These are phyloP conservation scores for Pseudopleuronectes americanus DNA, from an alignment of 2,797 vertebrate species.

Conservation along the genomic window DNA sequence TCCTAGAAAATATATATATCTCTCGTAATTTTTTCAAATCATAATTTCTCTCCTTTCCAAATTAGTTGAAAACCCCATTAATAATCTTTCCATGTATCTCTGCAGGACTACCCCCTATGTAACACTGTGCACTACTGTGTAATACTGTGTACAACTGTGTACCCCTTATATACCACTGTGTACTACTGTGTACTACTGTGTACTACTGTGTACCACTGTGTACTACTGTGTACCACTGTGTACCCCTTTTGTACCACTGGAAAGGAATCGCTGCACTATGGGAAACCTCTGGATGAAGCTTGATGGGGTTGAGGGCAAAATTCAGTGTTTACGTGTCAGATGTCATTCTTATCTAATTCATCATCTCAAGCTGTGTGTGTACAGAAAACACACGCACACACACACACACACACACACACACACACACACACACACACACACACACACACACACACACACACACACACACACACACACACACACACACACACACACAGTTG, in stretches of 20 bases:
- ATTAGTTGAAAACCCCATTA: background rate
- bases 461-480: conserved; percentile 10
- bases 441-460: background rate
- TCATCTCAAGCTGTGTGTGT: background rate
- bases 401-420: background rate
- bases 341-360: conserved; percentile 14
- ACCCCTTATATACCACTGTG: too few relatives aligned
- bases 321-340: conserved; percentile 1
- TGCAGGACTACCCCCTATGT: background rate
- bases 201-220: too few relatives aligned
- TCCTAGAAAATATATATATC: too few relatives aligned
- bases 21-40: background rate
- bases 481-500: too few relatives aligned
- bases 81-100: background rate
- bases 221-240: too few relatives aligned
- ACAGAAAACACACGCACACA: conserved; percentile 3
- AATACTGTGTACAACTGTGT: too few relatives aligned
- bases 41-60: background rate
- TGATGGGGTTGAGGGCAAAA: conserved; percentile 20
- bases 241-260: too few relatives aligned
- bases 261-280: background rate
- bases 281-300: background rate
- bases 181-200: too few relatives aligned
- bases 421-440: background rate
- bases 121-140: too few relatives aligned